Conservation (phyloP, 2,113 vertebrate species). For the Petromus typicus region DNA sequence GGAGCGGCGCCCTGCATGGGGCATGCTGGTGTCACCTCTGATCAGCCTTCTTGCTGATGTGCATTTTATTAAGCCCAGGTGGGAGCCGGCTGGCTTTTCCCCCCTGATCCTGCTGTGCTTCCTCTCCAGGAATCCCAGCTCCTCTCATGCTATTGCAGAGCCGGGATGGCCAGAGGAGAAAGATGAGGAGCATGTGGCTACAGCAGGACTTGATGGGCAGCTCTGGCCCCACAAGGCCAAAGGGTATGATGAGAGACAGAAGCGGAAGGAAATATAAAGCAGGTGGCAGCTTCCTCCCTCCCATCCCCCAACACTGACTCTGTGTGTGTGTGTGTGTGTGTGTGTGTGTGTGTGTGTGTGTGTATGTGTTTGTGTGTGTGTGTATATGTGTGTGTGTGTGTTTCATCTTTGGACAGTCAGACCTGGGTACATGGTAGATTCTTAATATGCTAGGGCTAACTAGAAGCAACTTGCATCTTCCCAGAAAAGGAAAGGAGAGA, state of each 20-base stretch:
- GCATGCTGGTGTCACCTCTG: background rate
- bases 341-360: background rate
- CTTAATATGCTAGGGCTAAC: background rate
- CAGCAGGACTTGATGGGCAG: background rate
- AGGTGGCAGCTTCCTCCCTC: background rate
- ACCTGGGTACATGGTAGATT: background rate
- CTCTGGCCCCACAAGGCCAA: background rate
- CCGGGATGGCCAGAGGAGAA: background rate
- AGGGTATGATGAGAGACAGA: background rate
- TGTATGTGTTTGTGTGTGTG: no score
- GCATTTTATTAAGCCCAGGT: conserved; percentile 48
- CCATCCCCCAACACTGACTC: no score
- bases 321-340: no score
- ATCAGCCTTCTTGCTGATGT: background rate
- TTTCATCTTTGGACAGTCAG: background rate
- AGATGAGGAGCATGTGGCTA: background rate
- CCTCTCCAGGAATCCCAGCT: background rate
- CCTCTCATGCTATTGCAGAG: rapidly evolving
- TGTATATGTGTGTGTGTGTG: background rate
- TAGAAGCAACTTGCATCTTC: background rate
- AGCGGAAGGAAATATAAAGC: background rate
- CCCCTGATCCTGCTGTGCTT: background rate
- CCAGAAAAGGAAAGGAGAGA: background rate
- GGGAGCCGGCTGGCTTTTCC: background rate
- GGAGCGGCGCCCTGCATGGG: rapidly evolving